These are phyloP conservation scores for Discoglossus pictus DNA, from an alignment of 2,797 vertebrate species.

Conservation along the genomic window DNA sequence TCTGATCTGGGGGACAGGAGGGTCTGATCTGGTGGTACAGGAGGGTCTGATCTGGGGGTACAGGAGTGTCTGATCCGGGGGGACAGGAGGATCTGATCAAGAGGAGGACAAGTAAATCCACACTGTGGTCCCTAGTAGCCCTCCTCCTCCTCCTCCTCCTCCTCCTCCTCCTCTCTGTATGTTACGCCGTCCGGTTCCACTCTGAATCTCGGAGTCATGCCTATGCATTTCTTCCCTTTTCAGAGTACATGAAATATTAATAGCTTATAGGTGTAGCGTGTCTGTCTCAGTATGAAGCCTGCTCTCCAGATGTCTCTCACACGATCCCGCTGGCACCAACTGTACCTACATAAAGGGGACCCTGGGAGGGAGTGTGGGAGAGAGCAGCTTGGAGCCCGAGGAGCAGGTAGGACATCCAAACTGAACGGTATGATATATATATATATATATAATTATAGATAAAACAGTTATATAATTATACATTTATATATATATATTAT, in stretches of 20 bases:
- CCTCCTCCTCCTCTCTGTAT: background rate
- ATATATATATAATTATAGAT: too few relatives aligned
- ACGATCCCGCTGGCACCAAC: conserved; percentile 17
- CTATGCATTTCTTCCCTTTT: conserved; percentile 39
- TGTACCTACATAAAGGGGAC: conserved; percentile 10
- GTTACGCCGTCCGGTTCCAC: conserved; percentile 20
- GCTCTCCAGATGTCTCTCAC: conserved; percentile 43
- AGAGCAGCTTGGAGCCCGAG: background rate
- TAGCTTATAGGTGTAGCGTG: conserved; percentile 39
- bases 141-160: too few relatives aligned
- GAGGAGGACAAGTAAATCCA: too few relatives aligned
- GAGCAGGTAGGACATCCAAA: background rate
- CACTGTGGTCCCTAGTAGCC: too few relatives aligned
- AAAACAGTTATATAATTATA: too few relatives aligned
- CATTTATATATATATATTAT: too few relatives aligned
- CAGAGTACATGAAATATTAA: conserved; percentile 41
- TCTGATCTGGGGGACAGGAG: too few relatives aligned
- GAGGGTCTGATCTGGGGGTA: too few relatives aligned
- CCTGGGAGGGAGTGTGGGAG: background rate
- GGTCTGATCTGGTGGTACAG: too few relatives aligned
- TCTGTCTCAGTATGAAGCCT: conserved; percentile 32
- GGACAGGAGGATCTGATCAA: too few relatives aligned
- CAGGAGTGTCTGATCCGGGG: too few relatives aligned
- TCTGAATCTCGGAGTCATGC: conserved; percentile 18
- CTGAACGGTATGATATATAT: too few relatives aligned